A percentile compares a stretch with the other conserved stretches of the same genome.
Evolutionary conservation across 1,140 invertebrate species (phyloP).

Genomic region (Bradynema listronoti): DNA sequence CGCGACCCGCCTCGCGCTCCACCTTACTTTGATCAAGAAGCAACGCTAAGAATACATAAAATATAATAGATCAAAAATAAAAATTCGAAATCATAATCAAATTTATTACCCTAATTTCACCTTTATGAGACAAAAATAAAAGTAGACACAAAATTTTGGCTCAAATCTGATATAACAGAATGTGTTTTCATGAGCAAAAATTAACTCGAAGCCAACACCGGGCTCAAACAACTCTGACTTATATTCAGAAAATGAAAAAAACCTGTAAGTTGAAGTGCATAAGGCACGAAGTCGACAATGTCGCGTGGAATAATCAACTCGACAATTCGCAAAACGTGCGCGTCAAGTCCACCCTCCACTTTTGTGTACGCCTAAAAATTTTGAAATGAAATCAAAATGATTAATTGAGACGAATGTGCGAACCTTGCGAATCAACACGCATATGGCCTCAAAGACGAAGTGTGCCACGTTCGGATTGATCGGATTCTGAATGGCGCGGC

Average conservation of each 20-base stretch:
- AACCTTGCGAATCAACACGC: constrained; percentile 56
- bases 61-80: too few species aligned
- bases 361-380: constrained; percentile 32
- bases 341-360: constrained; percentile 15
- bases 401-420: constrained; percentile 14
- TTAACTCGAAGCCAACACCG: not conserved
- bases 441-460: constrained; percentile 61
- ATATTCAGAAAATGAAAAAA: not conserved
- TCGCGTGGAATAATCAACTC: constrained; percentile 33
- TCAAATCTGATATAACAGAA: not conserved
- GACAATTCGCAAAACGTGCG: constrained; percentile 33
- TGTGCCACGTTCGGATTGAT: constrained; percentile 62
- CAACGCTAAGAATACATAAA: constrained; percentile 63
- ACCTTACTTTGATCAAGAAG: constrained; percentile 73
- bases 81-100: too few species aligned
- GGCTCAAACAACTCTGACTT: too few species aligned
- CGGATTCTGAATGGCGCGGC: constrained; percentile 57
- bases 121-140: too few species aligned
- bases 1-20: constrained; percentile 40
- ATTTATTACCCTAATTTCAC: too few species aligned
- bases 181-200: not conserved
- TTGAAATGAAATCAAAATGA: not conserved
- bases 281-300: constrained; percentile 79
- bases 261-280: constrained; percentile 85
- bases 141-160: too few species aligned